Conservation (phyloP, 2,113 vertebrate genomes). For the Neolamprologus fasciatus region DNA sequence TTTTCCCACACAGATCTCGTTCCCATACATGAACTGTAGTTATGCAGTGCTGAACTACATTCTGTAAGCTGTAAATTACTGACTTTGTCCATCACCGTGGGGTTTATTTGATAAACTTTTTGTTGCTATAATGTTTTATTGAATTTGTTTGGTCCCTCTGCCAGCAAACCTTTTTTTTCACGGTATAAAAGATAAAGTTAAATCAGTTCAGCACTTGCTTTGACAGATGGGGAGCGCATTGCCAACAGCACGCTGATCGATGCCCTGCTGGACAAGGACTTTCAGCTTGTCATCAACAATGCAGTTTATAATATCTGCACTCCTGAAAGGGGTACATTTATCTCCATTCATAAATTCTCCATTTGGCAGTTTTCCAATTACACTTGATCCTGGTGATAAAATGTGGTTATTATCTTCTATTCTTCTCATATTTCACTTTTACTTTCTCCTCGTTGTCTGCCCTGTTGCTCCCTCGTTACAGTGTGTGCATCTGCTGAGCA, state of each 20-base stretch:
- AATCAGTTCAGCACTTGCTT: background rate
- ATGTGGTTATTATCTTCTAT: background rate
- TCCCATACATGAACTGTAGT: background rate
- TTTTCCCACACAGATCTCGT: background rate
- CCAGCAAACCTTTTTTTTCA: background rate
- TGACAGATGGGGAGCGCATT: conserved; percentile 78
- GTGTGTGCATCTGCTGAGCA: conserved; percentile 62
- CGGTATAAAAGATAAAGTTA: background rate
- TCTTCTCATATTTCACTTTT: background rate
- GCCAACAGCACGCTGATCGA: conserved; percentile 75
- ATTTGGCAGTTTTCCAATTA: background rate
- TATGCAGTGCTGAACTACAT: background rate
- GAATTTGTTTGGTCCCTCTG: background rate
- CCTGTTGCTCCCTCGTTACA: conserved; percentile 14
- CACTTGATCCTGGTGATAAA: background rate
- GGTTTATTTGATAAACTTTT: background rate
- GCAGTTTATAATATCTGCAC: conserved; percentile 65
- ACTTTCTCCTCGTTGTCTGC: background rate
- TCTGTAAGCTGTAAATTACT: background rate
- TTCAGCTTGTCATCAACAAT: conserved; percentile 81
- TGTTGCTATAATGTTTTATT: background rate
- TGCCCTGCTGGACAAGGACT: conserved; percentile 78
- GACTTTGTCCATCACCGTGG: background rate
- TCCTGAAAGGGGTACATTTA: conserved; percentile 72
- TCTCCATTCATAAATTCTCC: background rate